Conservation (phyloP, 1,140 invertebrate species). For the Atta cephalotes region DNA sequence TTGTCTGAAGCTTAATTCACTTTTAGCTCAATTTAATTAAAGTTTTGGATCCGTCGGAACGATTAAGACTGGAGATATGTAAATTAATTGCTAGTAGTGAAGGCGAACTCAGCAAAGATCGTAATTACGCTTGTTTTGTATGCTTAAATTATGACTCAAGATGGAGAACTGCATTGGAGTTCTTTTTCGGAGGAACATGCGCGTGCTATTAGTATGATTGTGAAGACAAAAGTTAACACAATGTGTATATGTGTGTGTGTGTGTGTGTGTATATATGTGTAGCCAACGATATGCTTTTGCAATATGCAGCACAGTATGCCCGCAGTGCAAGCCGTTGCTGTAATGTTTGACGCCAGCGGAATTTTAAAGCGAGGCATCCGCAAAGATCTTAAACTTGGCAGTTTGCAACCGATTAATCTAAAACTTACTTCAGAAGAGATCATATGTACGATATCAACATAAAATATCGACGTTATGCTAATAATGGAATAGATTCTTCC, state of each 20-base stretch:
- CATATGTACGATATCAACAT: not conserved
- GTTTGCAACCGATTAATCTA: conserved; percentile 29
- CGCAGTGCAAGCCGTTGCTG: not conserved
- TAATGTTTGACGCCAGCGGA: conserved; percentile 33
- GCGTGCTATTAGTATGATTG: conserved; percentile 36
- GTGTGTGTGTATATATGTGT: not conserved
- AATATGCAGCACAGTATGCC: conserved; percentile 12
- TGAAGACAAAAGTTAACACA: conserved; percentile 39
- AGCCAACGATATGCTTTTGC: not conserved
- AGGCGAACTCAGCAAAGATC: not conserved
- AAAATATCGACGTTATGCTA: not conserved
- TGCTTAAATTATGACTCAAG: conserved; percentile 26
- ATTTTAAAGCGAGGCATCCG: conserved; percentile 15
- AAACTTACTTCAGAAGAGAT: conserved; percentile 3
- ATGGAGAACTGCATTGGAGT: not conserved
- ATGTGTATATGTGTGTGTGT: not conserved
- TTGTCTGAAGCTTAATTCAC: conserved; percentile 65
- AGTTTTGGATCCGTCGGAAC: conserved; percentile 4
- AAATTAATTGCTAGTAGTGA: conserved; percentile 41
- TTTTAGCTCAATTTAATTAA: conserved; percentile 64
- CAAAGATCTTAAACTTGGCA: conserved; percentile 14
- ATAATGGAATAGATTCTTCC: not conserved
- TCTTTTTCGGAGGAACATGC: conserved; percentile 7
- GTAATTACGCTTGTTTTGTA: conserved; percentile 41
- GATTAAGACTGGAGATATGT: conserved; percentile 49